These are phyloP conservation scores for Neosilurus hyrtlii DNA, from an alignment of 2,797 vertebrate genomes.

Conservation along the genomic window DNA sequence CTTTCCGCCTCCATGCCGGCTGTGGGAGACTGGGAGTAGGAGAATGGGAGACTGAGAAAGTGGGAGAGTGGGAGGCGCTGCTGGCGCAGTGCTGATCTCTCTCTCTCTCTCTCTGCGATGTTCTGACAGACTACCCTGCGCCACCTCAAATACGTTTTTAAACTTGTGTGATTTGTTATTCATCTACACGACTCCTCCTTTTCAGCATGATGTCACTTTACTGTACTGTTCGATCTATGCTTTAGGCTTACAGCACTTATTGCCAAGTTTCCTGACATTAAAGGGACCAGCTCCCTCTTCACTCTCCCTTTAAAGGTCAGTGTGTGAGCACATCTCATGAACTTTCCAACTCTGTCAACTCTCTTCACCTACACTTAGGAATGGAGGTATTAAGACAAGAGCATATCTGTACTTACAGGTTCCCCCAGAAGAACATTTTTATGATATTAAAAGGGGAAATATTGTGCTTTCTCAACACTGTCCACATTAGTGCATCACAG, in stretches of 20 bases:
- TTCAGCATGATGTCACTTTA: constrained; percentile 2
- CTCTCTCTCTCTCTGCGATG: not conserved
- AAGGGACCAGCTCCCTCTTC: too few relatives aligned
- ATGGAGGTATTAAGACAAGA: too few relatives aligned
- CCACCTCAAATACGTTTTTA: not conserved
- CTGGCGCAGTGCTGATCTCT: constrained; percentile 21
- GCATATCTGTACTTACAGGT: too few relatives aligned
- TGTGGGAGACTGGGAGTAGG: not conserved
- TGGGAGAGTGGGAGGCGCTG: constrained; percentile 19
- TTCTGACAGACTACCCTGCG: not conserved
- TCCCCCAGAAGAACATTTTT: too few relatives aligned
- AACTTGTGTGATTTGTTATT: not conserved
- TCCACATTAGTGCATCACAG: too few relatives aligned
- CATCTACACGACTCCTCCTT: not conserved
- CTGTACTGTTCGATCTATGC: not conserved
- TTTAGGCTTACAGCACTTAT: not conserved
- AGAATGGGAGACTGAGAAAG: constrained; percentile 9
- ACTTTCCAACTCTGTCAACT: too few relatives aligned
- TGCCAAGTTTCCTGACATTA: too few relatives aligned
- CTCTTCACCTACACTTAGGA: too few relatives aligned
- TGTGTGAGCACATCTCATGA: too few relatives aligned
- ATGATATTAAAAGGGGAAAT: too few relatives aligned
- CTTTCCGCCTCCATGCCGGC: constrained; percentile 39
- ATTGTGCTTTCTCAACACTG: too few relatives aligned
- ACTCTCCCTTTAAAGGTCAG: too few relatives aligned